Conservation (phyloP, 1,140 invertebrate genomes). For the Trichonephila clavipes region DNA sequence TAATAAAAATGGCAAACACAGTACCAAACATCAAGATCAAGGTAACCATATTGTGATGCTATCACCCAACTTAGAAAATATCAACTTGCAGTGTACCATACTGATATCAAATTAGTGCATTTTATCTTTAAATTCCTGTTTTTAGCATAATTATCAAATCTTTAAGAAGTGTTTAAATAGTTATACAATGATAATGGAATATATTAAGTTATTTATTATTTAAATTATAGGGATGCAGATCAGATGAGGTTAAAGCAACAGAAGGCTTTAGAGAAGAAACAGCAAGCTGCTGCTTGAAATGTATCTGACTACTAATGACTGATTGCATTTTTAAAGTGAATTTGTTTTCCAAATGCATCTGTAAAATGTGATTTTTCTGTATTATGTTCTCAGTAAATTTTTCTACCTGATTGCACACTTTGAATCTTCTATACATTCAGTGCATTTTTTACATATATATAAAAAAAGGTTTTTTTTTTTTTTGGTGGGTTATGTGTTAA, state of each 20-base stretch:
- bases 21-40: too few relatives aligned
- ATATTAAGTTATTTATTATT: constrained; percentile 79
- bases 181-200: too few relatives aligned
- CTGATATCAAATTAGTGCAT: too few relatives aligned
- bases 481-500: too few relatives aligned
- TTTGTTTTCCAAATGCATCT: constrained; percentile 40
- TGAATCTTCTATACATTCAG: neutral
- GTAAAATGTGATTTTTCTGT: constrained; percentile 43
- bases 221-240: constrained; percentile 87
- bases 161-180: too few relatives aligned
- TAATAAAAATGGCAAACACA: too few relatives aligned
- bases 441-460: neutral
- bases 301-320: neutral
- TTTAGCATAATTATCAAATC: too few relatives aligned
- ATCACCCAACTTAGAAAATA: too few relatives aligned
- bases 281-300: neutral
- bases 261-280: constrained; percentile 76
- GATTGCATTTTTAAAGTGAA: constrained; percentile 27
- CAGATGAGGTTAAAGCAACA: constrained; percentile 89
- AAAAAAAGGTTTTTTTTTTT: neutral
- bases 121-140: too few relatives aligned
- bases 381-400: constrained; percentile 49
- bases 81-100: too few relatives aligned
- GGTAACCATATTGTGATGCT: too few relatives aligned
- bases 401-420: constrained; percentile 27